Evolutionary conservation across 1,140 invertebrate species (phyloP), one percentile per base, ranked within the genome.

Genomic region (Platyura marginata): DNA sequence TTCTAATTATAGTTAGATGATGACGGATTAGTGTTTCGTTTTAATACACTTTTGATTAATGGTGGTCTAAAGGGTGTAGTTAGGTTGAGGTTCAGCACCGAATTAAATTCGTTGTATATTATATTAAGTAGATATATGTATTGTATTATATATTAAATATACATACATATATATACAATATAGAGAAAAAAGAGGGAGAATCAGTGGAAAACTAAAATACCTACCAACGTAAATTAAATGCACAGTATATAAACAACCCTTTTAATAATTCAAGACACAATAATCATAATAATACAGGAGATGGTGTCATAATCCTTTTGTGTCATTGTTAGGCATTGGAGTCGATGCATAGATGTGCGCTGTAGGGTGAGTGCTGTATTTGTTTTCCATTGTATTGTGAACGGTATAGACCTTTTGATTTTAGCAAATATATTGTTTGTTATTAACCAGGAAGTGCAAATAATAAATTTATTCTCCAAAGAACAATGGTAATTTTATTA

Each of bases 11-110:
- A 18, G n/a, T 38, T 38, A 38, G 36, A 38, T 38, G 36, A 38
- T 38, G 36, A 38, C 36, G 36, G 36, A 38, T 38, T 38, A 19
- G 36, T 38, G 19, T 18, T 38, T 38, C 36, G 36, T 18, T 38
- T 38, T 38, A 38, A 38, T 38, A 38, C 18, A 38, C 18, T 18
- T 38, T 38, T 38, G 36, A 38, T 38, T 38, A 38, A 38, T 38
- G 36, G 18, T 18, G 36, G 36, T 18, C 36, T 11, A 18, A 38
- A 38, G 36, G 36, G 36, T 38, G 36, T 18, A n/a, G 16, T 10
- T 29, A 29, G 25, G n/a, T n/a, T n/a, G n/a, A n/a, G n/a, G n/a
- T n/a, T n/a, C n/a, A n/a, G n/a, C n/a, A n/a, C n/a, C n/a, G n/a
- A n/a, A n/a, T n/a, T n/a, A n/a, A n/a, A n/a, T n/a, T n/a, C n/a